Evolutionary conservation across 2,888 invertebrate species (phyloP), one percentile per base, ranked within the genome.

Genomic region (Caenorhabditis sp.): DNA sequence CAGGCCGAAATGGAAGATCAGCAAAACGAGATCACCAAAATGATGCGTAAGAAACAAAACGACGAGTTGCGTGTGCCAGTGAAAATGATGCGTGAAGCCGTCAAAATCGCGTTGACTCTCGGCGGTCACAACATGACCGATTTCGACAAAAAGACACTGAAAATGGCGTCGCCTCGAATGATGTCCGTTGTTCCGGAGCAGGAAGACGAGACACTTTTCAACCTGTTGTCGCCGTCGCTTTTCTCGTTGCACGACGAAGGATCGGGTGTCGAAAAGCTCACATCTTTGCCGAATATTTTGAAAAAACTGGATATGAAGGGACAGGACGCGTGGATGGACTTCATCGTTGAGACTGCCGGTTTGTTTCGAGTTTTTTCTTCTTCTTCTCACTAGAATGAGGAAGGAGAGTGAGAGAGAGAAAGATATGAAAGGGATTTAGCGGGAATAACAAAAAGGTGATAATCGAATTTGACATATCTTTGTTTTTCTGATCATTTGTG

Each of bases 271-370:
- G 86, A 86, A 62, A 79, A 83, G 57, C 69, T 79, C 57, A 70
- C 81, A 43, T 83, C 83, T 37, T 76, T 86, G 26, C 84, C 83
- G 17, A 65, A 77, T 21, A 62, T 86, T 12, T 67, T 84, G 71
- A 83, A 83, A 66, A 76, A 73, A 63, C 76, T 85, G 64, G 76
- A 75, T 62, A 67, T 62, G 58, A 65, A 72, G 26, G 83, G 83
- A 51, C 85, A 86, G 66, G 82, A 85, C 26, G 81, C 79, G 10
- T 86, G 86, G 86, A 65, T 86, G 69, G 84, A 86, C 66, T 83
- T 86, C 62, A 82, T 86, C 26, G 78, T 86, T 60, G 86, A 86
- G 58, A 83, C 86, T 2, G 76, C 84, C 17, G 84, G 84, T 76
- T 60, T 60, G 62, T 36, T 43, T 65, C 58, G 64, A 59, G 59